These are phyloP conservation scores for Ceryle rudis DNA, from an alignment of 2,797 vertebrate species.

Conservation along the genomic window DNA sequence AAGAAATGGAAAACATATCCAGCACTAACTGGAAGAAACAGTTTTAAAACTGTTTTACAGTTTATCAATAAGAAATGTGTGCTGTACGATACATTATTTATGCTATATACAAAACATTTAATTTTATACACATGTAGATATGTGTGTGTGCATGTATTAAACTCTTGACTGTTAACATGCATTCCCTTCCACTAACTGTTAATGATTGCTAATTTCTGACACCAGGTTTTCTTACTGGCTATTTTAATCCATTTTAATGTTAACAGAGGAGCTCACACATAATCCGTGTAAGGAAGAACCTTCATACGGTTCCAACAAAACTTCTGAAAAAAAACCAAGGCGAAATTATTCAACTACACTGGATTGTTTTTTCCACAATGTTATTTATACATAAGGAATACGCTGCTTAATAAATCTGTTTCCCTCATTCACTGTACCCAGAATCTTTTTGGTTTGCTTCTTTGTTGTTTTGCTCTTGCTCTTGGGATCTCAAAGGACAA, in stretches of 20 bases:
- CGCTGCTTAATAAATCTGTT: background rate
- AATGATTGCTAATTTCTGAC: background rate
- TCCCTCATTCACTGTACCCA: slow-evolving; percentile 26
- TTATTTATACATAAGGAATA: background rate
- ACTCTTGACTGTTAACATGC: background rate
- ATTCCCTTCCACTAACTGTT: background rate
- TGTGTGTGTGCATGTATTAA: background rate
- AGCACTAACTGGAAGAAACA: background rate
- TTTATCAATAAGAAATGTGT: background rate
- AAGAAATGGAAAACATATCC: background rate
- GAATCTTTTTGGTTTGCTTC: slow-evolving; percentile 32
- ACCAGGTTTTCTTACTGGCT: background rate
- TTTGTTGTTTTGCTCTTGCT: slow-evolving; percentile 28
- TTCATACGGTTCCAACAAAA: background rate
- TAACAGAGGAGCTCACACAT: background rate
- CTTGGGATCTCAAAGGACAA: slow-evolving; percentile 42
- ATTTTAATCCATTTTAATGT: background rate
- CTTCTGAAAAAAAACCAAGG: background rate
- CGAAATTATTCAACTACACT: background rate
- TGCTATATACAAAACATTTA: background rate
- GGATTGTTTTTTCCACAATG: background rate
- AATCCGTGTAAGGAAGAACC: background rate
- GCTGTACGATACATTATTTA: background rate
- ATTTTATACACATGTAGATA: background rate
- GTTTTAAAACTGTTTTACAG: background rate